Evolutionary conservation across 2,888 invertebrate species (phyloP), one percentile per base, ranked within the genome.

Genomic region (Baccha elongata): DNA sequence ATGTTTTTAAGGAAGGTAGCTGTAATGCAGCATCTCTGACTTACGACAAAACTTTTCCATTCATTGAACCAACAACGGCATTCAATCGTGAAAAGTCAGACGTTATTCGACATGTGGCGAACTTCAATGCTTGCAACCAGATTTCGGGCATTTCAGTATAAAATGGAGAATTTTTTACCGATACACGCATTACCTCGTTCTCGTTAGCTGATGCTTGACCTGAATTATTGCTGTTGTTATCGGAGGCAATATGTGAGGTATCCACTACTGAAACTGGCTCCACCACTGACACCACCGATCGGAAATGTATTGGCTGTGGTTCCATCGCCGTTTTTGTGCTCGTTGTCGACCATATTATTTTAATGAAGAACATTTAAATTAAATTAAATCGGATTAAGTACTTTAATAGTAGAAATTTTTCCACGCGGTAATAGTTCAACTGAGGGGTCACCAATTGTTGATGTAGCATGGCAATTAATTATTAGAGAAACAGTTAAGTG

Each of bases 61-160:
- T 72, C 17, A 84, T 46, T 11, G 55, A 53, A 1, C 83, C 72
- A 0, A 86, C 69, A 0, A 86, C 81, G 48, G 78, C 68, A 0
- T 83, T 55, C 37, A 85, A 87, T 46, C 86, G 87, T n/a, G n/a
- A n/a, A n/a, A n/a, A n/a, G n/a, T n/a, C n/a, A n/a, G n/a, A n/a
- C n/a, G n/a, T n/a, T n/a, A n/a, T n/a, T n/a, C n/a, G n/a, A n/a
- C n/a, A n/a, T n/a, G n/a, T n/a, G n/a, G n/a, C n/a, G n/a, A n/a
- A 83, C 71, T 37, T 87, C 86, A 3, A 86, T 13, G 11, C 86
- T 83, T 0, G 86, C 83, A 88, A 88, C 87, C 87, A 88, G n/a
- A 87, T 17, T 7, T 85, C 86, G 0, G 87, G 86, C 6, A 85
- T 80, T 1, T 79, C 65, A 3, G 85, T 69, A 64, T 84, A 81